phyloP scores from a whole-genome alignment of 2,113 vertebrate genomes.

The Heterotis niloticus region DNA sequence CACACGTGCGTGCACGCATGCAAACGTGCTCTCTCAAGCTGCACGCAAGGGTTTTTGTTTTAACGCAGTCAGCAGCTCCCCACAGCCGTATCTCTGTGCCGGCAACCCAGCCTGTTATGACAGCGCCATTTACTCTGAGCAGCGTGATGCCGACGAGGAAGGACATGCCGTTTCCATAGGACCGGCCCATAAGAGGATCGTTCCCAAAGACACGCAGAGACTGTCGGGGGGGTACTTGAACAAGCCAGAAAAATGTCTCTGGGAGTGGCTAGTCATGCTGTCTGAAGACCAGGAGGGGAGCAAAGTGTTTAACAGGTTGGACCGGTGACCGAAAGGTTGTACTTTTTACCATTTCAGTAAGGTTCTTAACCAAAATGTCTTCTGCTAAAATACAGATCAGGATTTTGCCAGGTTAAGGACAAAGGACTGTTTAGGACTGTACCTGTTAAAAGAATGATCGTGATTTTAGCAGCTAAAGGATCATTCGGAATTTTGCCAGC shows the following conservation, averaged over 20 bases:
- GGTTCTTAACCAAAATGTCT: not conserved
- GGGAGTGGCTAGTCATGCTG: not conserved
- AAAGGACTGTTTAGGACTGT: not conserved
- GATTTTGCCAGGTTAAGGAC: too few species aligned
- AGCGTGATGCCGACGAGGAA: not conserved
- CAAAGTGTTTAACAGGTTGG: not conserved
- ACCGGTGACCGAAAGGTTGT: not conserved
- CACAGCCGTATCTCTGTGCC: not conserved
- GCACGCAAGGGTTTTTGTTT: too few species aligned
- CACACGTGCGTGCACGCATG: too few species aligned
- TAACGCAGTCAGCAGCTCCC: too few species aligned
- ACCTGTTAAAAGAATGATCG: too few species aligned
- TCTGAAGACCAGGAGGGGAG: too few species aligned
- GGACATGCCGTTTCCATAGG: not conserved
- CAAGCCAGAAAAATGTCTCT: not conserved
- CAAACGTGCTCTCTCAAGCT: too few species aligned
- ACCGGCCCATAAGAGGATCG: not conserved
- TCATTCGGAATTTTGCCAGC: too few species aligned
- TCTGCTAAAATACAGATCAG: too few species aligned
- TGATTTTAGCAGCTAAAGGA: too few species aligned
- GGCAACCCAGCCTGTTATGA: not conserved
- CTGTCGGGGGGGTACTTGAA: not conserved
- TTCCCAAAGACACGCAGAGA: not conserved
- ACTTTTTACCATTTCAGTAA: not conserved
- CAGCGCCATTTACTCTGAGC: not conserved